These are phyloP conservation scores for Accipiter cooperii DNA, from an alignment of 2,113 vertebrate genomes.

Conservation along the genomic window DNA sequence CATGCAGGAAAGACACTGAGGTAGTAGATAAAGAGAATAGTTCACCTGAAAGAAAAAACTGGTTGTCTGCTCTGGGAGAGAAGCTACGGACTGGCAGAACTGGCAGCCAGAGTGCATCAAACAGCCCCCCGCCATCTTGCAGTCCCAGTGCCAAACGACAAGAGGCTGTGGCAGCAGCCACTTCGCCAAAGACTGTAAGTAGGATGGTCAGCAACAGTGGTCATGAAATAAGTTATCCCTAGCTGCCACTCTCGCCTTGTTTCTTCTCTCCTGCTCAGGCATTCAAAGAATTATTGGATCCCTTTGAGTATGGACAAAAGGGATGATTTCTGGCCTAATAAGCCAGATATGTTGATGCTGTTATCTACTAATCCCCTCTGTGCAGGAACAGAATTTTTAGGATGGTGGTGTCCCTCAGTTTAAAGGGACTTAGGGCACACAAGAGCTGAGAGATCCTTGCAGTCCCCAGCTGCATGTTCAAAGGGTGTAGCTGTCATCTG, in stretches of 20 bases:
- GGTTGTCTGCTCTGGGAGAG: constrained; percentile 85
- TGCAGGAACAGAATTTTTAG: not conserved
- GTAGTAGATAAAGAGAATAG: constrained; percentile 84
- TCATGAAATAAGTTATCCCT: not conserved
- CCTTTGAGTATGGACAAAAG: not conserved
- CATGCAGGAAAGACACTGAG: constrained; percentile 22
- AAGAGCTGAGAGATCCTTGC: not conserved
- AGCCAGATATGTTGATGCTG: not conserved
- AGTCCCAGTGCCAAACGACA: constrained; percentile 71
- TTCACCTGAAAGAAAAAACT: constrained; percentile 78
- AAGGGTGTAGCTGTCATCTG: not conserved
- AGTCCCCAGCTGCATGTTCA: not conserved
- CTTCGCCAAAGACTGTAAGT: constrained; percentile 76
- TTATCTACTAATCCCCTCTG: not conserved
- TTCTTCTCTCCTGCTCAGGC: not conserved
- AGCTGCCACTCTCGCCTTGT: not conserved
- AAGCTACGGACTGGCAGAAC: constrained; percentile 71
- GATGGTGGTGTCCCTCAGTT: not conserved
- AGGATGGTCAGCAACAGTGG: not conserved
- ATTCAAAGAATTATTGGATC: not conserved
- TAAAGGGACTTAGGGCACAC: not conserved
- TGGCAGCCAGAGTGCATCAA: not conserved
- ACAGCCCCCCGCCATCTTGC: constrained; percentile 21
- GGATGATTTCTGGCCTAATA: not conserved
- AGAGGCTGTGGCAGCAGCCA: constrained; percentile 58